Conservation (phyloP, 2,888 invertebrate genomes). For the Penaeus monodon region DNA sequence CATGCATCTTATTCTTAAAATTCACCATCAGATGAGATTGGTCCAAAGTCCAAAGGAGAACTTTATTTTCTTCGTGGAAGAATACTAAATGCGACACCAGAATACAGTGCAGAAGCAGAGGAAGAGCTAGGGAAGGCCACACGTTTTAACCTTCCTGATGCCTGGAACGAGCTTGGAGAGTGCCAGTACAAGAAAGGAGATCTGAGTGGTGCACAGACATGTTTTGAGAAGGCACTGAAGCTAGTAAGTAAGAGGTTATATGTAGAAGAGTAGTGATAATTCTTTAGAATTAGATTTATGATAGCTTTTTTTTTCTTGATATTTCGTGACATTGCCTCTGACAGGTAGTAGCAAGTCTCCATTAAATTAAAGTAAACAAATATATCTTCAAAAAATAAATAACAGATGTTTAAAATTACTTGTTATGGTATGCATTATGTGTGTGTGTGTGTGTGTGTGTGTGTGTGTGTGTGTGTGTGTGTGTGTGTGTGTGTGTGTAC, state of each 20-base stretch:
- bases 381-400: too few relatives aligned
- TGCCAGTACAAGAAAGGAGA: slow-evolving; percentile 90
- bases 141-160: slow-evolving; percentile 85
- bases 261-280: not conserved
- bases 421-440: too few relatives aligned
- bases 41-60: slow-evolving; percentile 66
- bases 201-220: slow-evolving; percentile 83
- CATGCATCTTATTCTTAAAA: slow-evolving; percentile 39
- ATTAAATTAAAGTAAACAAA: too few relatives aligned
- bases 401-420: too few relatives aligned
- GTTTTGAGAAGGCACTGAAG: slow-evolving; percentile 83
- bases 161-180: slow-evolving; percentile 91
- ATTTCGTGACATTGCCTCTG: too few relatives aligned
- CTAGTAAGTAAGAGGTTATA: slow-evolving; percentile 73
- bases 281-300: slow-evolving; percentile 1
- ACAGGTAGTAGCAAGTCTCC: too few relatives aligned
- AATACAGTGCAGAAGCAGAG: slow-evolving; percentile 79
- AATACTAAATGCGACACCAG: slow-evolving; percentile 80
- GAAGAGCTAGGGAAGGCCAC: slow-evolving; percentile 85
- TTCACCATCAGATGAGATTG: slow-evolving; percentile 67
- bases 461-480: too few relatives aligned
- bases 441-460: too few relatives aligned
- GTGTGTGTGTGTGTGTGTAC: too few relatives aligned
- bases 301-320: too few relatives aligned
- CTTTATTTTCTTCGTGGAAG: slow-evolving; percentile 82